Evolutionary conservation across 2,113 vertebrate genomes (phyloP).

Genomic region (Symphodus melops): DNA sequence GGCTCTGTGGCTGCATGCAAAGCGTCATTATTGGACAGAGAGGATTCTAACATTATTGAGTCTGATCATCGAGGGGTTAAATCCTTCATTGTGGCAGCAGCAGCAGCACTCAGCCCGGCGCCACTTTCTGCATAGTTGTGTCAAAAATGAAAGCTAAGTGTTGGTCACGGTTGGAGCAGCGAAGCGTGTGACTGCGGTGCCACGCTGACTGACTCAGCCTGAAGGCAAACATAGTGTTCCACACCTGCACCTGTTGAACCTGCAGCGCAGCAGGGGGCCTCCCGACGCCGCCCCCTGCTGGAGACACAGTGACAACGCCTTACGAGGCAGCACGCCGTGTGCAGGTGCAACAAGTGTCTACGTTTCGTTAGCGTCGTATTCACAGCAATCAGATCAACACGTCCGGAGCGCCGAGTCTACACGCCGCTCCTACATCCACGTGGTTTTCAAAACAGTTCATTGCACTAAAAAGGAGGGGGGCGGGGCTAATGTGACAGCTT

Average conservation of each 20-base stretch:
- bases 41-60: slow-evolving; percentile 31
- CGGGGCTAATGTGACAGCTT: slow-evolving; percentile 38
- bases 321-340: slow-evolving; percentile 11
- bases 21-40: slow-evolving; percentile 18
- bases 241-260: slow-evolving; percentile 12
- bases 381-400: slow-evolving; percentile 56
- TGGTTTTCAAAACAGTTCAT: slow-evolving; percentile 70
- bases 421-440: slow-evolving; percentile 49
- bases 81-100: slow-evolving; percentile 48
- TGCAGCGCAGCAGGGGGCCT: slow-evolving; percentile 26
- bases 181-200: too few relatives aligned
- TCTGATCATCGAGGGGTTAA: slow-evolving; percentile 14
- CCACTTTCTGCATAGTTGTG: slow-evolving; percentile 68
- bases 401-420: slow-evolving; percentile 21
- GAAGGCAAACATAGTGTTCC: slow-evolving; percentile 39
- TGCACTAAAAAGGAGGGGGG: slow-evolving; percentile 61
- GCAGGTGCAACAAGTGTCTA: slow-evolving; percentile 9
- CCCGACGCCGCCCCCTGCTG: not conserved
- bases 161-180: slow-evolving; percentile 20
- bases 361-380: slow-evolving; percentile 38
- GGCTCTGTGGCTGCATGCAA: slow-evolving; percentile 43
- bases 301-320: not conserved
- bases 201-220: too few relatives aligned
- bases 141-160: slow-evolving; percentile 8
- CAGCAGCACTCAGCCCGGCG: slow-evolving; percentile 28